Evolutionary conservation across 1,140 invertebrate species (phyloP).

Genomic region (Trissolcus basalis): DNA sequence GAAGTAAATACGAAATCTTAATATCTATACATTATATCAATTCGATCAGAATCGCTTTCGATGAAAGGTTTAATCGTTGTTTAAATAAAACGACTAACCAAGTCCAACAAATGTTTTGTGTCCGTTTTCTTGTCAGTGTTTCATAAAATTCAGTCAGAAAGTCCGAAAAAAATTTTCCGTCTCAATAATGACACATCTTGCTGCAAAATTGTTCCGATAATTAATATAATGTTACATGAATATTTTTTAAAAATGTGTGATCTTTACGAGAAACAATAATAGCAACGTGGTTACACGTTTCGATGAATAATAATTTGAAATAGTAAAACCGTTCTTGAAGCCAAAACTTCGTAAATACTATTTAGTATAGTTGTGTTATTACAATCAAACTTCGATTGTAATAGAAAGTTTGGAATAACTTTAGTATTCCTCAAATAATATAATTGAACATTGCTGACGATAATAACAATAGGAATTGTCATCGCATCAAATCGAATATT

Average conservation of each 20-base stretch:
- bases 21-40: not conserved
- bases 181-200: not conserved
- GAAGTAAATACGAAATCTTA: not conserved
- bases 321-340: not conserved
- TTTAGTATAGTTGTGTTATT: slow-evolving; percentile 2
- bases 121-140: too few species aligned
- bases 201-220: not conserved
- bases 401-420: slow-evolving; percentile 19
- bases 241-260: not conserved
- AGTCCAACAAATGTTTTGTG: too few species aligned
- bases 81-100: too few species aligned
- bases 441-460: slow-evolving; percentile 19
- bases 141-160: not conserved
- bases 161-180: not conserved
- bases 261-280: not conserved
- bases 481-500: slow-evolving; percentile 61
- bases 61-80: too few species aligned
- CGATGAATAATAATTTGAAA: not conserved
- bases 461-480: slow-evolving; percentile 61
- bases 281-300: slow-evolving; percentile 6
- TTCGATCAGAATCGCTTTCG: too few species aligned
- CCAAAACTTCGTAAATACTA: not conserved
- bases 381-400: slow-evolving; percentile 23
- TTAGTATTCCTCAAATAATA: slow-evolving; percentile 26
- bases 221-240: not conserved